These are phyloP conservation scores for Axinella damicornis DNA, from an alignment of 37 sponge, comb jelly and placozoan species.

Conservation along the genomic window DNA sequence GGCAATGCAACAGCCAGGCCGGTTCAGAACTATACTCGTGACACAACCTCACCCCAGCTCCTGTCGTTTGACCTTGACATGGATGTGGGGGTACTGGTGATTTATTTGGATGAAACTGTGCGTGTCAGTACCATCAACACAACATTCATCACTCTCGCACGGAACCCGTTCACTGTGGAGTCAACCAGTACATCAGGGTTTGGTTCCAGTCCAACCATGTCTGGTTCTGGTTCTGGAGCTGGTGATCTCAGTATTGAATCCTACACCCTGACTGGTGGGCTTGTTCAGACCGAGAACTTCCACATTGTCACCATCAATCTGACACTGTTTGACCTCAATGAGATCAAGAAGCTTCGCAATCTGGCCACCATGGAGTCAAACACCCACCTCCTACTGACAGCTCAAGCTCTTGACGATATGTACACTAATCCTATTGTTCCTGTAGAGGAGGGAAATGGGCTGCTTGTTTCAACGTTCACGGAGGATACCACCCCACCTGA, in stretches of 20 bases:
- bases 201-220: background rate
- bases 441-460: slow-evolving; percentile 50
- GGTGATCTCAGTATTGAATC: slow-evolving; percentile 16
- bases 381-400: slow-evolving; percentile 62
- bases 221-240: slow-evolving; percentile 20
- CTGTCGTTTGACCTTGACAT: slow-evolving; percentile 78
- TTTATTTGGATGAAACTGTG: slow-evolving; percentile 87
- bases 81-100: slow-evolving; percentile 70
- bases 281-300: slow-evolving; percentile 62
- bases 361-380: slow-evolving; percentile 71
- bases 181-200: background rate
- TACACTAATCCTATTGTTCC: slow-evolving; percentile 66
- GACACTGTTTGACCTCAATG: slow-evolving; percentile 82
- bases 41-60: slow-evolving; percentile 75
- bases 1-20: slow-evolving; percentile 31
- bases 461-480: slow-evolving; percentile 46
- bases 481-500: slow-evolving; percentile 85
- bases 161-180: slow-evolving; percentile 9
- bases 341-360: slow-evolving; percentile 77
- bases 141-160: slow-evolving; percentile 54
- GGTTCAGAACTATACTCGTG: slow-evolving; percentile 64
- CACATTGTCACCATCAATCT: slow-evolving; percentile 69
- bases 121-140: slow-evolving; percentile 71
- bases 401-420: slow-evolving; percentile 74
- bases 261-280: slow-evolving; percentile 81